Conservation (phyloP, 2,113 vertebrate genomes). For the Cathartes aura region DNA sequence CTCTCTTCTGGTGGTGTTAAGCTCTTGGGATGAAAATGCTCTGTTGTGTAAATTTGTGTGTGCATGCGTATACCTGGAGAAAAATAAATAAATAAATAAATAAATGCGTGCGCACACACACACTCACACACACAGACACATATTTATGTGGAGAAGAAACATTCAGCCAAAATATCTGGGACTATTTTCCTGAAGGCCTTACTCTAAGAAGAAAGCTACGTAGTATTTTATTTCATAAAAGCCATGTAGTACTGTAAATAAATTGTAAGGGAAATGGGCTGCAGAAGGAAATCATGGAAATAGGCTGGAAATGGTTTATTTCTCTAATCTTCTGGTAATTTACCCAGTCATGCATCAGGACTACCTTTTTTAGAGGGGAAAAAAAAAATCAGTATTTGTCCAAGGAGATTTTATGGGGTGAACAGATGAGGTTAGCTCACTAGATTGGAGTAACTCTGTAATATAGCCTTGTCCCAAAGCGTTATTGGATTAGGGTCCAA, state of each 20-base stretch:
- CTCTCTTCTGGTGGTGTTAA: not conserved
- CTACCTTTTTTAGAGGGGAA: not conserved
- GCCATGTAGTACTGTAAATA: not conserved
- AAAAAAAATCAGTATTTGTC: not conserved
- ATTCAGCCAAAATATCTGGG: not conserved
- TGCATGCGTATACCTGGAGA: not conserved
- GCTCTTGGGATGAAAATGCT: not conserved
- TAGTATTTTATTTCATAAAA: not conserved
- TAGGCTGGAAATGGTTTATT: not conserved
- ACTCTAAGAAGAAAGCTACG: not conserved
- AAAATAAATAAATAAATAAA: not conserved
- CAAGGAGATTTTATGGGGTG: not conserved
- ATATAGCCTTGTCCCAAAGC: not conserved
- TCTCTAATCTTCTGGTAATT: not conserved
- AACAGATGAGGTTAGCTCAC: not conserved
- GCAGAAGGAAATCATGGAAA: not conserved
- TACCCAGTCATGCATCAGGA: not conserved
- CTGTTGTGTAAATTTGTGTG: not conserved
- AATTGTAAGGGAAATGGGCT: not conserved
- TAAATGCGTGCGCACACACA: fast-evolving
- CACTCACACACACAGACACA: not conserved
- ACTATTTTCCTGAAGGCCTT: not conserved
- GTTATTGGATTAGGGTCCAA: not conserved
- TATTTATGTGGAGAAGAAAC: not conserved
- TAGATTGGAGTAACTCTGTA: not conserved